A percentile compares a stretch with the other conserved stretches of the same genome.
These are phyloP conservation scores for Bacillus rossius DNA, from an alignment of 1,140 invertebrate species.

Conservation along the genomic window DNA sequence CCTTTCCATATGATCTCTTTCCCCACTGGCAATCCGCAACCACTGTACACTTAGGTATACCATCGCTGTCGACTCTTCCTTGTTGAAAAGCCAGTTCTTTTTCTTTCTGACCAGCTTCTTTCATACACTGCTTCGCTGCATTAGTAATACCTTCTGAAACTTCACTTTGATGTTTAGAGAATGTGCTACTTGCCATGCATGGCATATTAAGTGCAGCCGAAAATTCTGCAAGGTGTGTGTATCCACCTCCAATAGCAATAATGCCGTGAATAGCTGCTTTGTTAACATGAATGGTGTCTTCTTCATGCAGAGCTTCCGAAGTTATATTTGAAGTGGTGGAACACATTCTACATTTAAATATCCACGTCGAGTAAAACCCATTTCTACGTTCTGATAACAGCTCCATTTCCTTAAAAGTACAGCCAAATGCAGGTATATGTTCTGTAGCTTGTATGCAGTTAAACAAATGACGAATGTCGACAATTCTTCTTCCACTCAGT, in stretches of 20 bases:
- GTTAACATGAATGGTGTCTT: not conserved
- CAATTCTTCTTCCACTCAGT: not conserved
- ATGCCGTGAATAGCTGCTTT: conserved; percentile 5
- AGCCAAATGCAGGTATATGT: not conserved
- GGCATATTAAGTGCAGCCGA: conserved; percentile 5
- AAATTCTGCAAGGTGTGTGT: not conserved
- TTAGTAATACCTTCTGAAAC: not conserved
- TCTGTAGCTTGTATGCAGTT: not conserved
- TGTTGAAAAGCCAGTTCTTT: not conserved
- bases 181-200: conserved; percentile 9
- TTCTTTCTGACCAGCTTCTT: conserved; percentile 8
- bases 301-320: not conserved
- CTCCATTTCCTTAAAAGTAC: not conserved
- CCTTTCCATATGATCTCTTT: conserved; percentile 1
- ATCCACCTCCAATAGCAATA: conserved; percentile 8
- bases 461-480: not conserved
- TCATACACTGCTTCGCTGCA: not conserved
- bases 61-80: conserved; percentile 5
- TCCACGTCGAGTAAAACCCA: conserved; percentile 2
- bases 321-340: not conserved
- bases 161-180: not conserved
- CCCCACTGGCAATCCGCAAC: conserved; percentile 6
- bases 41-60: not conserved
- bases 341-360: conserved; percentile 4
- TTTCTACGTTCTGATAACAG: not conserved